Evolutionary conservation across 2,888 invertebrate genomes (phyloP).

Genomic region (Sinohyriopsis cumingii): DNA sequence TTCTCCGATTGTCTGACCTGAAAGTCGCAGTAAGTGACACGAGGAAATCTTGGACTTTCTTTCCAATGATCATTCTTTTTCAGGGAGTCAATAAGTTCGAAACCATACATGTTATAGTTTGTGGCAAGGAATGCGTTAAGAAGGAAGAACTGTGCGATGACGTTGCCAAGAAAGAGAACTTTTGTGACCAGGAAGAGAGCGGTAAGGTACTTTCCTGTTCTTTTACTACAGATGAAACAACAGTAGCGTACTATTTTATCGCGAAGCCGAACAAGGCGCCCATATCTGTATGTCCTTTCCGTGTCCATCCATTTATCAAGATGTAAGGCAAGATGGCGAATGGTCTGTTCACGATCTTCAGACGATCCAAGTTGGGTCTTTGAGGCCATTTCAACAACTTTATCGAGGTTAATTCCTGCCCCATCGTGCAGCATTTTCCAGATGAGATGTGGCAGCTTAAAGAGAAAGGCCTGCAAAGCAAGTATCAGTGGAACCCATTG

Average conservation of each 20-base stretch:
- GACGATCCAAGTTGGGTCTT: conserved; percentile 54
- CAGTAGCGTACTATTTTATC: conserved; percentile 52
- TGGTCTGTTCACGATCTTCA: conserved; percentile 50
- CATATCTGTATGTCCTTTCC: conserved; percentile 56
- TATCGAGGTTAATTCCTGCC: conserved; percentile 60
- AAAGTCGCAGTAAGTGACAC: conserved; percentile 64
- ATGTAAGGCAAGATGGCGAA: conserved; percentile 51
- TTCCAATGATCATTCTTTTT: conserved; percentile 41
- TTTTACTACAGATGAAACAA: conserved; percentile 60
- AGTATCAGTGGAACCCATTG: conserved; percentile 60
- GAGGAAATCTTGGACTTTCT: conserved; percentile 53
- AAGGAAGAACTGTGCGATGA: conserved; percentile 66
- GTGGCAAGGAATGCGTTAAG: conserved; percentile 64
- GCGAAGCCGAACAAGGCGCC: conserved; percentile 47
- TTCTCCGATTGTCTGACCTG: conserved; percentile 62
- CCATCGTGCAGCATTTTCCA: conserved; percentile 53
- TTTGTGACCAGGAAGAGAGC: conserved; percentile 64
- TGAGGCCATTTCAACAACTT: conserved; percentile 57
- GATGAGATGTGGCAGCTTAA: conserved; percentile 53
- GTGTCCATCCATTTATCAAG: conserved; percentile 60
- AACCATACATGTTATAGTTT: conserved; percentile 59
- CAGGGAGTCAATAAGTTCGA: conserved; percentile 56
- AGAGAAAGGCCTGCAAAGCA: conserved; percentile 54
- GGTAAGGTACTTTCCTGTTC: conserved; percentile 63
- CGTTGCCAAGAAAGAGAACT: conserved; percentile 60